Conservation (phyloP, 2,797 vertebrate species). For the Echeneis naucrates region DNA sequence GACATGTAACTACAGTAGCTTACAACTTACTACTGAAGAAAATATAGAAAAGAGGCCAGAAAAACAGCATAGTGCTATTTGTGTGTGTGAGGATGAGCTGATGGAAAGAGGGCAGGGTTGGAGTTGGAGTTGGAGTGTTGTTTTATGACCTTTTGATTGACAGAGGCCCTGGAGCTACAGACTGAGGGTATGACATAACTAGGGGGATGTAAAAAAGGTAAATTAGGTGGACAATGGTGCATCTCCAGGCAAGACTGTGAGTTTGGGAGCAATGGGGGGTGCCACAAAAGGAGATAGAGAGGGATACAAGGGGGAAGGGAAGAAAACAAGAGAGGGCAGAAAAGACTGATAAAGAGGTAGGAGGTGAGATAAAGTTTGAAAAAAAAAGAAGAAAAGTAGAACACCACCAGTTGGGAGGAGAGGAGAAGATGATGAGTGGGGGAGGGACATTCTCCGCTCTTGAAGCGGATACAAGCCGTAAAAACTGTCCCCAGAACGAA, state of each 20-base stretch:
- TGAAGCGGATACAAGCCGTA: constrained; percentile 63
- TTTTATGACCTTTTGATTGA: constrained; percentile 74
- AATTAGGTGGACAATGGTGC: constrained; percentile 57
- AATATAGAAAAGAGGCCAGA: constrained; percentile 28
- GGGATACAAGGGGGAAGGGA: constrained; percentile 27
- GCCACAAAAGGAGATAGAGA: constrained; percentile 36
- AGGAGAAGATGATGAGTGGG: constrained; percentile 14
- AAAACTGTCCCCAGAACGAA: constrained; percentile 57
- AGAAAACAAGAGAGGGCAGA: constrained; percentile 19
- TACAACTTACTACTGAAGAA: constrained; percentile 10
- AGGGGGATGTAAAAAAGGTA: constrained; percentile 46
- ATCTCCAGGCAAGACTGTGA: constrained; percentile 40
- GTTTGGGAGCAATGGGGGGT: constrained; percentile 28
- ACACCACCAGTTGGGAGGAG: constrained; percentile 26
- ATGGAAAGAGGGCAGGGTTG: constrained; percentile 63
- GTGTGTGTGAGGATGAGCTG: constrained; percentile 34
- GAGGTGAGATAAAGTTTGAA: constrained; percentile 38
- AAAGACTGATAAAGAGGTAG: constrained; percentile 52
- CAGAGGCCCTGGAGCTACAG: constrained; percentile 58
- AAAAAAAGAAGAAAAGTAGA: constrained; percentile 9
- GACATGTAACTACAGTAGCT: constrained; percentile 35
- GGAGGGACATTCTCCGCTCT: constrained; percentile 59
- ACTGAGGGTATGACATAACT: constrained; percentile 77
- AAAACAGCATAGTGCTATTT: constrained; percentile 15
- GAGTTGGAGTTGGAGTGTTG: constrained; percentile 47